Evolutionary conservation across 2,113 vertebrate genomes (phyloP).

Genomic region (Rhabdornis inornatus): DNA sequence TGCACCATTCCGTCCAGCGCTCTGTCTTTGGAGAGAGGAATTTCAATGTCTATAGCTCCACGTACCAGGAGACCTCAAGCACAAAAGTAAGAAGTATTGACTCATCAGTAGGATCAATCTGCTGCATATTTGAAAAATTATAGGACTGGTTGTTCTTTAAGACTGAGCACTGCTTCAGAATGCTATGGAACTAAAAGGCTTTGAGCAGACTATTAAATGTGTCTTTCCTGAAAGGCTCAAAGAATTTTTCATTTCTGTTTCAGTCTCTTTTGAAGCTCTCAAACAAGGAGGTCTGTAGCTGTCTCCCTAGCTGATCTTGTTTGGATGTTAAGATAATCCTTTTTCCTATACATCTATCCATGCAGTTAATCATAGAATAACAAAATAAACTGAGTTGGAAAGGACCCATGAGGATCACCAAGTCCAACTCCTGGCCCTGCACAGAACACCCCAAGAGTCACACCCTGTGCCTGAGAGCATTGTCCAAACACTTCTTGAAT

Average conservation of each 20-base stretch:
- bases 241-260: background rate
- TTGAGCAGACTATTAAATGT: background rate
- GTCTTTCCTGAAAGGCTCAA: background rate
- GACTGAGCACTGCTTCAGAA: background rate
- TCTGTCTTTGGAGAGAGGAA: constrained; percentile 95
- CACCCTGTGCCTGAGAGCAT: background rate
- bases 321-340: background rate
- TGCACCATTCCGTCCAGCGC: constrained; percentile 76
- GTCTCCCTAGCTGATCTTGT: background rate
- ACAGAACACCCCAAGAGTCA: background rate
- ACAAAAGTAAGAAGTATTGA: constrained; percentile 77
- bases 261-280: background rate
- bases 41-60: constrained; percentile 84
- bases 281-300: background rate
- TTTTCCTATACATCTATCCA: background rate
- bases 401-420: background rate
- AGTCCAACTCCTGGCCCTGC: background rate
- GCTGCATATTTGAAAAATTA: background rate
- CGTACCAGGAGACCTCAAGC: constrained; percentile 68
- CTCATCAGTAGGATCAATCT: background rate
- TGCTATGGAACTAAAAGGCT: background rate
- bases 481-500: background rate
- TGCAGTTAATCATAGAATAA: background rate
- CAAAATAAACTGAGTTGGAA: background rate
- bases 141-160: background rate